Conservation (phyloP, 2,888 invertebrate genomes). For the Podotricha telesiphe region DNA sequence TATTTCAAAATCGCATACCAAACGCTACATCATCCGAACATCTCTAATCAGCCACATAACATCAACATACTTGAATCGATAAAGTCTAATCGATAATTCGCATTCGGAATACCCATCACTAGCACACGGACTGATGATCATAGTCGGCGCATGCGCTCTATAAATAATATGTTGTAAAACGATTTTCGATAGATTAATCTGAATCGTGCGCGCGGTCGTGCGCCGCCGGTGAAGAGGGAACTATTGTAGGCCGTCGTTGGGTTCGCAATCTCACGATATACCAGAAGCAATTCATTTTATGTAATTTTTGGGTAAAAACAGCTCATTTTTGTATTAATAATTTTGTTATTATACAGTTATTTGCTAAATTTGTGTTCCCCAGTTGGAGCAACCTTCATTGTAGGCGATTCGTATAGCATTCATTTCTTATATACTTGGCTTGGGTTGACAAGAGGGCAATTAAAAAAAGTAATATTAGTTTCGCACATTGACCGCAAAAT, state of each 20-base stretch:
- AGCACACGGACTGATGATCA: constrained; percentile 82
- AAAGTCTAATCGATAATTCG: constrained; percentile 42
- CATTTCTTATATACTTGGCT: too few relatives aligned
- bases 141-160: constrained; percentile 83
- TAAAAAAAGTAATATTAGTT: too few relatives aligned
- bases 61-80: constrained; percentile 66
- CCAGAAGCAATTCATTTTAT: constrained; percentile 38
- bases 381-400: too few relatives aligned
- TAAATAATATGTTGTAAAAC: constrained; percentile 85
- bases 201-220: constrained; percentile 82
- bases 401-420: too few relatives aligned
- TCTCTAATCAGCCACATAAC: constrained; percentile 36
- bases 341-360: too few relatives aligned
- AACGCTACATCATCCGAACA: background rate
- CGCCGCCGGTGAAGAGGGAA: constrained; percentile 77
- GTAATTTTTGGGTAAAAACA: constrained; percentile 6
- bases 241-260: constrained; percentile 78
- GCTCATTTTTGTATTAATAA: background rate
- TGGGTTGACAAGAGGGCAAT: too few relatives aligned
- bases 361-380: too few relatives aligned
- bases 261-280: constrained; percentile 61
- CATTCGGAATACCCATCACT: constrained; percentile 65
- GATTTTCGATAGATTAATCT: constrained; percentile 85
- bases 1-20: background rate
- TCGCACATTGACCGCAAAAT: too few relatives aligned